Conservation (phyloP, 2,113 vertebrate species). For the Cottus gobio region DNA sequence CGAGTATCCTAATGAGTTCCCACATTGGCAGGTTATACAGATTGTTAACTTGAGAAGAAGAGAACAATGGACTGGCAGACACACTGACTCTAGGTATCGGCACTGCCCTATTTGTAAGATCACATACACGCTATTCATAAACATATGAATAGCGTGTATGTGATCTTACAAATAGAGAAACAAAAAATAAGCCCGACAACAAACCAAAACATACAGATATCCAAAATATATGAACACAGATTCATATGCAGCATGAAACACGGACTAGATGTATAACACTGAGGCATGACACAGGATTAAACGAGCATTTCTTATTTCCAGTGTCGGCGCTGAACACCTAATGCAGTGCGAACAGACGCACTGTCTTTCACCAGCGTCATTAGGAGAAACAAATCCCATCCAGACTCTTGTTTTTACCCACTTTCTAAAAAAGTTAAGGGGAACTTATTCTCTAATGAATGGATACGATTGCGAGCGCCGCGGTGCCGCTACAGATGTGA, state of each 20-base stretch:
- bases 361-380: not conserved
- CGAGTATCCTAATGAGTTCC: not conserved
- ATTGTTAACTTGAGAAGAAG: not conserved
- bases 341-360: not conserved
- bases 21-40: conserved; percentile 1
- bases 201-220: not conserved
- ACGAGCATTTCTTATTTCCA: not conserved
- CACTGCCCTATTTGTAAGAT: not conserved
- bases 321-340: not conserved
- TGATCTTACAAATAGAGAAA: too few relatives aligned
- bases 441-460: not conserved
- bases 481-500: not conserved
- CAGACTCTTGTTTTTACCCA: not conserved
- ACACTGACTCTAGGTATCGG: not conserved
- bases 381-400: not conserved
- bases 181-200: not conserved
- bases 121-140: too few relatives aligned
- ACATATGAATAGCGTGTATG: not conserved
- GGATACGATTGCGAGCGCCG: not conserved
- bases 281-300: not conserved
- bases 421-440: not conserved
- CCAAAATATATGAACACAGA: not conserved
- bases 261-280: not conserved
- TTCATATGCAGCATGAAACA: not conserved
- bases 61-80: not conserved